These are phyloP conservation scores for Ceratitis capitata DNA, from an alignment of 1,140 invertebrate genomes.

Conservation along the genomic window DNA sequence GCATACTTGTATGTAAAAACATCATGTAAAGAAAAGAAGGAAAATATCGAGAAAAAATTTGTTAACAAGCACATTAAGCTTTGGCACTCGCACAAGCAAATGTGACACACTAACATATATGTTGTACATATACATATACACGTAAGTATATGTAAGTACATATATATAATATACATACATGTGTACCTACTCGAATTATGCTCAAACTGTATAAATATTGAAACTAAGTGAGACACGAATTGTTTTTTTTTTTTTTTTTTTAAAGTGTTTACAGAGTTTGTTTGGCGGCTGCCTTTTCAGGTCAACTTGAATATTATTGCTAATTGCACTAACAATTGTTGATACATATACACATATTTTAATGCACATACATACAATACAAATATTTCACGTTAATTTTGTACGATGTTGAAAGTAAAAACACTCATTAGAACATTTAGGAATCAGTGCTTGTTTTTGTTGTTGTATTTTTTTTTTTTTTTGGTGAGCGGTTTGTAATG, in stretches of 20 bases:
- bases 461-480: not conserved
- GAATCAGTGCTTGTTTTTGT: not conserved
- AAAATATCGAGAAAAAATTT: not conserved
- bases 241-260: too few species aligned
- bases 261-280: too few species aligned
- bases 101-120: not conserved
- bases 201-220: slow-evolving; percentile 3
- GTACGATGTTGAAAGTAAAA: not conserved
- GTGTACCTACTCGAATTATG: not conserved
- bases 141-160: not conserved
- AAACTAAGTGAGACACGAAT: not conserved
- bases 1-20: too few species aligned
- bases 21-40: not conserved
- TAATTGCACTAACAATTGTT: slow-evolving; percentile 8
- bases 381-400: not conserved
- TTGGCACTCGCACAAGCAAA: slow-evolving; percentile 10
- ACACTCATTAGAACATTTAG: not conserved
- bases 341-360: not conserved
- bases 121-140: not conserved
- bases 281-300: slow-evolving; percentile 1
- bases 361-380: not conserved
- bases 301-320: slow-evolving; percentile 24
- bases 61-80: slow-evolving; percentile 27
- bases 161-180: not conserved
- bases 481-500: not conserved